Evolutionary conservation across 2,888 invertebrate genomes (phyloP), one percentile per base, ranked within the genome.

Genomic region (Agrochola lychnidis): DNA sequence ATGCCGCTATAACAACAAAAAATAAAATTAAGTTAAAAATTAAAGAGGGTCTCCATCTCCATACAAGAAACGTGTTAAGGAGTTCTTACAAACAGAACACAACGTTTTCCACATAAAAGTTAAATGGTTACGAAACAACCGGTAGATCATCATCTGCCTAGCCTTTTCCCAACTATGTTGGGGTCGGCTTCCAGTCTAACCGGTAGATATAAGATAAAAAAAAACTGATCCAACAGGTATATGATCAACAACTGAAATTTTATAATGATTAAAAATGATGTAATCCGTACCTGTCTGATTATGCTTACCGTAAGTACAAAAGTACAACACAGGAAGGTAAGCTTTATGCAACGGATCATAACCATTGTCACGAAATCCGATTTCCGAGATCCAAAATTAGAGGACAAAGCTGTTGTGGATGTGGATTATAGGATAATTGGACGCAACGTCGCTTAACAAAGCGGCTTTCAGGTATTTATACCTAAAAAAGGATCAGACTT

Each of bases 381-480:
- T 73, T 90, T 87, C 78, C 77, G 82, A 83, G 78, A 79, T 86
- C 68, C 82, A 83, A 91, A 91, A 90, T 89, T 85, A 91, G 84
- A 87, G 90, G 84, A 90, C 88, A 90, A 89, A 88, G 87, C 89
- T 81, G 77, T 85, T 84, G 91, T 90, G 91, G 90, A 92, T 89
- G 90, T 89, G 90, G 92, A 93, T 92, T 92, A 91, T 87, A 63
- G 90, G 87, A 90, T 92, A 92, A 92, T 91, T 93, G 92, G 90
- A 88, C 89, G 83, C 84, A 83, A 77, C 82, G 81, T 83, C 86
- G 85, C 79, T 84, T 85, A 83, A 90, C 91, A 90, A 90, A 90
- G 89, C 89, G 89, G 87, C 88, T 84, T 90, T 87, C 86, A 87
- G 89, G 88, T 91, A 87, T 88, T 89, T 87, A 87, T 86, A 61